Evolutionary conservation across 2,113 vertebrate species (phyloP).

Genomic region (Ageneiosus marmoratus): DNA sequence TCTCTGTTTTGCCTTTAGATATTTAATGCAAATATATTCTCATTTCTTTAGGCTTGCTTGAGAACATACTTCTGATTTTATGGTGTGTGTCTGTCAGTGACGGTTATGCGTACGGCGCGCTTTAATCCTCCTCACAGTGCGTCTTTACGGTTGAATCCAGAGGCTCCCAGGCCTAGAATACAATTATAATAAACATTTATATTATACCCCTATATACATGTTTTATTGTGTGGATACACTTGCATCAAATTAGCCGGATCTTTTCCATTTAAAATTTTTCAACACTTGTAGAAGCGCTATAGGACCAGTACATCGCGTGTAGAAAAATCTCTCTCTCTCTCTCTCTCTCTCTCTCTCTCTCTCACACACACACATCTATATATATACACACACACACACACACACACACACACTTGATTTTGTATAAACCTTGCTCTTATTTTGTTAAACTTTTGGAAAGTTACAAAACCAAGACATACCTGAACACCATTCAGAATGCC

Average conservation of each 20-base stretch:
- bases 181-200: not conserved
- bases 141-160: not conserved
- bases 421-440: not conserved
- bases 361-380: not conserved
- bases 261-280: not conserved
- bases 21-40: not conserved
- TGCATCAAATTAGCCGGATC: not conserved
- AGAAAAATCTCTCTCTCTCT: not conserved
- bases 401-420: not conserved
- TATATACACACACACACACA: conserved; percentile 10
- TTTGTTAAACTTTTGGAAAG: not conserved
- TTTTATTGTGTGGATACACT: not conserved
- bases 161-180: not conserved
- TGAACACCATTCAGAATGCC: not conserved
- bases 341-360: conserved; percentile 1
- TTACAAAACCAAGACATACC: not conserved
- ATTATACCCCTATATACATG: not conserved
- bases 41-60: not conserved
- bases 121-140: conserved; percentile 9
- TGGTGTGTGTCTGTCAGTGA: not conserved
- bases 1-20: not conserved
- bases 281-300: not conserved
- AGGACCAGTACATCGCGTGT: not conserved
- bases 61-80: not conserved
- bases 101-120: not conserved